Base-by-base conservation (phyloP, 2,113 vertebrate species). In the Mystacornis crossleyi region DNA sequence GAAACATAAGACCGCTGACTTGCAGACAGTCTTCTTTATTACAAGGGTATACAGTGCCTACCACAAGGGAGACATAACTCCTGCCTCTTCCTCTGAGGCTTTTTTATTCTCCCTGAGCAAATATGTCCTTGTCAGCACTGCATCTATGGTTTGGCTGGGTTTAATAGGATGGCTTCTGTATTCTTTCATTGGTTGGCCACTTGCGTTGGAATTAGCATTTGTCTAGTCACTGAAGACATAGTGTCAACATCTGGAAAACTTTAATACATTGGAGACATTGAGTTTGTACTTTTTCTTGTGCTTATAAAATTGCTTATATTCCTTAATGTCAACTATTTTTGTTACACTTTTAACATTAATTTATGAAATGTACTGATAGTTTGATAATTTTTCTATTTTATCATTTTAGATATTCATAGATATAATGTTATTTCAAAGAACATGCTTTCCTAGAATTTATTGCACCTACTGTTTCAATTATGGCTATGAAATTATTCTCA, bases 21-120 rank as follows among this genome's bases (percentile, higher is more conserved):
- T 90, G 81, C 71, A 94, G 84, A 95, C 87, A 81, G 58, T 88
- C 79, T 90, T 92, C 75, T 90, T 90, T 95, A 92, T 92, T 95
- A 62, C 85, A 71, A 88, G 86, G 71, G 54, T 83, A 89, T 80
- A 92, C 42, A 88, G 64, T 81, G 80, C 90, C 90, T 95, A 16
- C 82, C 95, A 90, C 93, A 89, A 70, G 86, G 93, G 96, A 95
- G 47, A 83, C 75, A 89, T 93, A 97, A 93, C 47, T 95, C 51
- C 90, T 86, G 55, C 34, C 85, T 95, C 94, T 96, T 93, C 96
- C 90, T 94, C 88, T 93, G 90, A 89, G 89, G 67, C 26, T 83
- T 92, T 94, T 95, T 93, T 90, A 95, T 93, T 86, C 82, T 92
- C 86, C 82, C 75, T 53, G 38, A 93, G 82, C 75, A 95, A 96